Evolutionary conservation across 2,113 vertebrate genomes (phyloP).

Genomic region (Barnardius zonarius): DNA sequence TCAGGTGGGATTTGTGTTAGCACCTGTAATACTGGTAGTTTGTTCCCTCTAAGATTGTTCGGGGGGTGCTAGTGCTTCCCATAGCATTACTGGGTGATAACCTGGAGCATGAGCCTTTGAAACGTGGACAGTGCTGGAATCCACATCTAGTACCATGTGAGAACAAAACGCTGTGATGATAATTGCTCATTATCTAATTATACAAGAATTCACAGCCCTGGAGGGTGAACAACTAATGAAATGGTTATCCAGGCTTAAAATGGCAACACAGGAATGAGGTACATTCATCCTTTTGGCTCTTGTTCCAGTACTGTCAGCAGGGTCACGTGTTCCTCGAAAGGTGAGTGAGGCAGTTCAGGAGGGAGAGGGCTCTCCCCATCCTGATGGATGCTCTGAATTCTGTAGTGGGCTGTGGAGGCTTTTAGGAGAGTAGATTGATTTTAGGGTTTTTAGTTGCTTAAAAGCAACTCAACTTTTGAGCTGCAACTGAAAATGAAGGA

Average conservation of each 20-base stretch:
- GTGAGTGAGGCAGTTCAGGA: neutral
- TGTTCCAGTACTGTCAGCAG: neutral
- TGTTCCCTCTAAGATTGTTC: neutral
- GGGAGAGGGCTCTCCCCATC: neutral
- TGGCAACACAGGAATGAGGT: neutral
- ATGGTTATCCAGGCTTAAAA: neutral
- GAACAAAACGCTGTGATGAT: neutral
- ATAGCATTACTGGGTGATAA: neutral
- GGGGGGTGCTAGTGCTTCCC: neutral
- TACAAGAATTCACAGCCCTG: neutral
- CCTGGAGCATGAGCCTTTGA: neutral
- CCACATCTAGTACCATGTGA: fast-evolving
- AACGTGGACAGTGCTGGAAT: neutral
- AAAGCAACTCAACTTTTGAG: neutral
- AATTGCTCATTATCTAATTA: slow-evolving; percentile 46
- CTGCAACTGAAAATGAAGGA: neutral
- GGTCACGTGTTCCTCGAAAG: neutral
- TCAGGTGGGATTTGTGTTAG: neutral
- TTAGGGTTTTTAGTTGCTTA: neutral
- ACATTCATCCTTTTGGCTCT: neutral
- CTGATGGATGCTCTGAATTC: neutral
- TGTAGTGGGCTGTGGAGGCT: neutral
- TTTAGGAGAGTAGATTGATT: neutral
- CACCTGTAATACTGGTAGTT: neutral
- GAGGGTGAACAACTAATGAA: slow-evolving; percentile 8